These are phyloP conservation scores for Vanessa cardui DNA, from an alignment of 2,888 invertebrate genomes.

Conservation along the genomic window DNA sequence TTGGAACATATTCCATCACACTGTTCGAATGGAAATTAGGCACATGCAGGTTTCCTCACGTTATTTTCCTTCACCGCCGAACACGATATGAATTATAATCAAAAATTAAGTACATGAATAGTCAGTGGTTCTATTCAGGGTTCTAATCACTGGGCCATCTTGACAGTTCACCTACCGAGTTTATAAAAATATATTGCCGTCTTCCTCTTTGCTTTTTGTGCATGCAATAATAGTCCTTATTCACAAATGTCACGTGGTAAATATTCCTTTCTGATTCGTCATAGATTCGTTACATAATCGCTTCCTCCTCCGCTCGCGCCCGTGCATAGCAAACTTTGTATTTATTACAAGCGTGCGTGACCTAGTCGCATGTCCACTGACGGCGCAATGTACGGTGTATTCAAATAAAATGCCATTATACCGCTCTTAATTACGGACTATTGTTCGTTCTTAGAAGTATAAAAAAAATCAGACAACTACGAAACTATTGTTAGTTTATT, in stretches of 20 bases:
- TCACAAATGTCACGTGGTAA: not conserved
- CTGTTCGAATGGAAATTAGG: too few relatives aligned
- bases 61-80: too few relatives aligned
- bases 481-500: conserved; percentile 25
- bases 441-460: conserved; percentile 36
- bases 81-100: too few relatives aligned
- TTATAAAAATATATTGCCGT: too few relatives aligned
- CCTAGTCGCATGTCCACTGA: conserved; percentile 34
- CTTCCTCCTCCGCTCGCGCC: conserved; percentile 3
- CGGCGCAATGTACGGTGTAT: conserved; percentile 32
- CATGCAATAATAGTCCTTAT: not conserved
- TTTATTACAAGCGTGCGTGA: conserved; percentile 30
- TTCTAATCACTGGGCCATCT: too few relatives aligned
- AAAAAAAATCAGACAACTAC: conserved; percentile 14
- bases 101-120: too few relatives aligned
- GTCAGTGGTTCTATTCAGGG: too few relatives aligned
- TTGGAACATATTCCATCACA: too few relatives aligned
- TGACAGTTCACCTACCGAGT: too few relatives aligned
- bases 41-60: too few relatives aligned
- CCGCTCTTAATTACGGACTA: conserved; percentile 39
- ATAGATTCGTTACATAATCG: not conserved
- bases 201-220: too few relatives aligned
- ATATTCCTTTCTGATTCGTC: not conserved
- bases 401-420: conserved; percentile 39
- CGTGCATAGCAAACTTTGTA: not conserved